A percentile compares a stretch with the other conserved stretches of the same genome.
phyloP scores from a whole-genome alignment of 2,888 invertebrate species.

The Leptarthrus brevirostris region DNA sequence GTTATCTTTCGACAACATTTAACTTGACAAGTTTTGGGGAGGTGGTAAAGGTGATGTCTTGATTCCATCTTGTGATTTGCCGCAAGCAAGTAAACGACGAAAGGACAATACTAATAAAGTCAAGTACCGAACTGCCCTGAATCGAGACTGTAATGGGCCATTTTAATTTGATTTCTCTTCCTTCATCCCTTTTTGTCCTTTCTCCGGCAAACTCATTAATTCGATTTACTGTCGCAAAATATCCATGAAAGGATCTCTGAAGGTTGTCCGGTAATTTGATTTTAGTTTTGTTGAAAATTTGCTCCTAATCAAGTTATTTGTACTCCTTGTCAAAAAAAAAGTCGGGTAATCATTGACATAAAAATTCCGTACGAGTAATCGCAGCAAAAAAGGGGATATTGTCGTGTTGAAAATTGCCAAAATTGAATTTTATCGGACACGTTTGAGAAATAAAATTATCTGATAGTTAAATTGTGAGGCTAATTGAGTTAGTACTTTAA shows the following conservation, averaged over 20 bases:
- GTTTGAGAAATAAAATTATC: neutral
- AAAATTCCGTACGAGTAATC: neutral
- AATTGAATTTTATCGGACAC: neutral
- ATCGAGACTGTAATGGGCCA: conserved; percentile 27
- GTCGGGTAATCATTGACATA: neutral
- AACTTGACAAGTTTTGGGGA: conserved; percentile 3
- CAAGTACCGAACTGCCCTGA: conserved; percentile 7
- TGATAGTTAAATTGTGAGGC: too few relatives aligned
- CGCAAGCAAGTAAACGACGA: conserved; percentile 8
- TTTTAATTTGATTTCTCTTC: conserved; percentile 39
- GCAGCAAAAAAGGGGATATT: neutral
- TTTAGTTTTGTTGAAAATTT: conserved; percentile 39
- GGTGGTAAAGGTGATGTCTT: conserved; percentile 11
- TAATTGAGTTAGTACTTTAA: too few relatives aligned
- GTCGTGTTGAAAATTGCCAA: neutral
- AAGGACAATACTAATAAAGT: conserved; percentile 42
- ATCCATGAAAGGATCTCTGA: conserved; percentile 37
- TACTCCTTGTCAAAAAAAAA: neutral
- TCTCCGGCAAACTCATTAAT: conserved; percentile 36
- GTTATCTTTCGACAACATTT: conserved; percentile 17
- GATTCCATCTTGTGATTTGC: conserved; percentile 39
- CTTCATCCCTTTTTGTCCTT: conserved; percentile 23
- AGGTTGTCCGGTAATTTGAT: conserved; percentile 24
- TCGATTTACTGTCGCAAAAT: conserved; percentile 37
- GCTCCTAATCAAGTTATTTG: conserved; percentile 30